These are phyloP conservation scores for Delphinus delphis DNA, from an alignment of 2,113 vertebrate species.

Conservation along the genomic window DNA sequence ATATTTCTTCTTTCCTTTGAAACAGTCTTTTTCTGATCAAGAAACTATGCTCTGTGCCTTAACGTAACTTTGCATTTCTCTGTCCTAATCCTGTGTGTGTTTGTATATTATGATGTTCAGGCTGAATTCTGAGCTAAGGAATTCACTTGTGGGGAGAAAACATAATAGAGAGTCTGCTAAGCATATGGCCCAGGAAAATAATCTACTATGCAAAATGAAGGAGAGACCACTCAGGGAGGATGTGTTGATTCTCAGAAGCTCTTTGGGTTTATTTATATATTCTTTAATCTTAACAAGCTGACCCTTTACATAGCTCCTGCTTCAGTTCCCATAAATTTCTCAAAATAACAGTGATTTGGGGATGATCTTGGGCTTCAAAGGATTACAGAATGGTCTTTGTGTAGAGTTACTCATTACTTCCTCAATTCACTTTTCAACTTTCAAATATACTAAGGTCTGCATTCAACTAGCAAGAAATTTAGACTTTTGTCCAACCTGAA, in stretches of 20 bases:
- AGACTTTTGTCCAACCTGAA: background rate
- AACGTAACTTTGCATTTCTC: background rate
- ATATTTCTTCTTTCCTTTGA: slow-evolving; percentile 21
- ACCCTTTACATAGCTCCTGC: background rate
- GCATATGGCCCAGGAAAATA: background rate
- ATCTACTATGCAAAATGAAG: slow-evolving; percentile 19
- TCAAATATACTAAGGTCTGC: background rate
- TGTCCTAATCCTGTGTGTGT: slow-evolving; percentile 24
- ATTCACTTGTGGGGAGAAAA: slow-evolving; percentile 17
- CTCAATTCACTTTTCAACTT: slow-evolving; percentile 16
- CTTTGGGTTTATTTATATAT: background rate
- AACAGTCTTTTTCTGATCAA: slow-evolving; percentile 35
- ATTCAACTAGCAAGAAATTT: background rate
- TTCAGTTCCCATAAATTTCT: background rate
- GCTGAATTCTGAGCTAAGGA: slow-evolving; percentile 39
- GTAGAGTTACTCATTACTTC: background rate
- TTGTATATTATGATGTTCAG: slow-evolving; percentile 1
- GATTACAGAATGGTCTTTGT: background rate
- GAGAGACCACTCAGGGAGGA: background rate
- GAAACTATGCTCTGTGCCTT: background rate
- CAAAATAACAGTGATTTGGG: background rate
- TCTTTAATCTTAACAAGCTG: background rate
- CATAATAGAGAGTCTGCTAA: slow-evolving; percentile 12
- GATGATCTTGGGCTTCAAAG: background rate
- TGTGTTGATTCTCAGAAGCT: background rate